Evolutionary conservation across 2,797 vertebrate genomes (phyloP).

Genomic region (Masticophis lateralis): DNA sequence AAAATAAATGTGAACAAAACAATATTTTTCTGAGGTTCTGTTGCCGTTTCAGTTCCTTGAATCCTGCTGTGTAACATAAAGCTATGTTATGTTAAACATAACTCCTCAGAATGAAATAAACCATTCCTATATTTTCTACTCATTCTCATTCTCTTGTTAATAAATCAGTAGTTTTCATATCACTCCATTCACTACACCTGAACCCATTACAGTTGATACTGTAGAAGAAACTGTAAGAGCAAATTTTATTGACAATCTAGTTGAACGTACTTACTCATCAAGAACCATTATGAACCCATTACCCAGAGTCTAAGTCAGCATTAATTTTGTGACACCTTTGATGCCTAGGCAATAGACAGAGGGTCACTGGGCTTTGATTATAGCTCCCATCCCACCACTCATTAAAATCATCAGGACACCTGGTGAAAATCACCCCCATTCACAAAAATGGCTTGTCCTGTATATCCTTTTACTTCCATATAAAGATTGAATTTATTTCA

Average conservation of each 20-base stretch:
- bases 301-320: neutral
- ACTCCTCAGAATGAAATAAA: neutral
- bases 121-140: accelerated
- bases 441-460: neutral
- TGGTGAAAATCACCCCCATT: neutral
- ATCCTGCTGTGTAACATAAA: slow-evolving; percentile 5
- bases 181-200: neutral
- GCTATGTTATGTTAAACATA: neutral
- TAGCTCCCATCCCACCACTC: neutral
- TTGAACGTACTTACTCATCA: slow-evolving; percentile 15
- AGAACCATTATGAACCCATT: slow-evolving; percentile 44
- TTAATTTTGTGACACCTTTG: slow-evolving; percentile 6
- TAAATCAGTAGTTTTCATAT: neutral
- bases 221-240: slow-evolving; percentile 37
- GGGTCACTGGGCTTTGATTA: neutral
- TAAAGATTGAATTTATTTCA: neutral
- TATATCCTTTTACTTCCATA: neutral
- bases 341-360: neutral
- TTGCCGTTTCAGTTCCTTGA: slow-evolving; percentile 1
- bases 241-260: slow-evolving; percentile 33
- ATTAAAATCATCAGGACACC: neutral
- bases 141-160: neutral
- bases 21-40: neutral
- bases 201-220: neutral
- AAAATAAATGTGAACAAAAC: slow-evolving; percentile 1